Base-by-base conservation (phyloP, 2,113 vertebrate species). In the Sphaerodactylus townsendi region DNA sequence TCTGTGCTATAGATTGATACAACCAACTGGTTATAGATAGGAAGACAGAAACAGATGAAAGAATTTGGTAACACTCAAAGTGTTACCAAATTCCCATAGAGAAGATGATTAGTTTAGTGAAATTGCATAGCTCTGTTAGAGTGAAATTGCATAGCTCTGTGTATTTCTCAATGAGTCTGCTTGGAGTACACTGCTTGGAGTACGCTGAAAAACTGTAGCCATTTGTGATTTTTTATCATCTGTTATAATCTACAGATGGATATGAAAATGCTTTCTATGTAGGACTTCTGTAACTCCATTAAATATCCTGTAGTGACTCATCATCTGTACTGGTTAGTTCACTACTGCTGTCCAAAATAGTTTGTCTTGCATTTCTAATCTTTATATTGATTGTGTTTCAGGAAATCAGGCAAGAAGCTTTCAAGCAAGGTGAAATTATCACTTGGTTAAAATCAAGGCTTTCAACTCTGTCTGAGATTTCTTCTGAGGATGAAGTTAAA, bases 381-480 rank as follows among this genome's bases (percentile, higher is more conserved):
- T 81, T 84, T 70, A 64, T 68, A 2, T 4, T 83, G 3, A 64
- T 84, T 86, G 48, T 90, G 81, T 83, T 92, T 14, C 70, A 98
- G 97, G 94, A 95, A 84, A 95, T 99, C 85, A 97, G 95, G 85
- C 94, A 93, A 72, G 95, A 90, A 28, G 89, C 96, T 41, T 94
- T 92, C 69, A 93, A 94, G 85, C 94, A 96, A 84, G 96, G 97
- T 35, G 97, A 98, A 90, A 96, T 89, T 78, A 95, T 98, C 73
- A 88, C 89, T 88, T 99, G 98, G 97, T 93, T 99, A 46, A 97
- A 97, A 93, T 95, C 95, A 78, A 97, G 95, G 65, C 96, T 99
- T 48, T 85, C 92, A 86, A 90, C 92, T 87, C 92, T 99, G 82
- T 96, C 93, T 0, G 89, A 97, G 15, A 87, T 97, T n/a, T 98